Base-by-base conservation (phyloP, 2,113 vertebrate genomes). In the Upupa epops region DNA sequence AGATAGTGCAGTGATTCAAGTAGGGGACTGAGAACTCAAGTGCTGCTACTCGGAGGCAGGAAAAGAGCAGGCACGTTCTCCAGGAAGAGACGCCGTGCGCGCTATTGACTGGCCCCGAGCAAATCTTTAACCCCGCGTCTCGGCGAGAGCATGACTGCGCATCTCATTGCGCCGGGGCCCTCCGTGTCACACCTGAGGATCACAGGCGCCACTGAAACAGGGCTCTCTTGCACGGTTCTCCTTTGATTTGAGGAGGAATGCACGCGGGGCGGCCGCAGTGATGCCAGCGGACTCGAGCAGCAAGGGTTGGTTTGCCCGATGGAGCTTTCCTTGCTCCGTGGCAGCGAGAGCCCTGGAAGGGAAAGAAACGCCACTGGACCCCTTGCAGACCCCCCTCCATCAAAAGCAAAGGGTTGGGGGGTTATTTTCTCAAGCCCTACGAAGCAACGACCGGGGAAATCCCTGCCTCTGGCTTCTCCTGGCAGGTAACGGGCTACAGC, bases 81-180 rank as follows among this genome's bases (percentile, higher is more conserved):
- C 87, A 95, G 95, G 95, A 96, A 97, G 96, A 96, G 95, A 96
- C 96, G 97, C 90, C 89, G 95, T 94, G 86, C 92, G 80, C 83
- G 94, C 96, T 96, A 97, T 96, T 96, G 96, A 97, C 97, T 96
- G 94, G 88, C 96, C 96, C 94, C 94, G 90, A 97, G 96, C 96
- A 97, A 97, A 97, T 97, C 96, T 97, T 97, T 97, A 97, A 97
- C 97, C 95, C 95, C 7, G 94, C 84, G 89, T 92, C 96, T 93
- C 11, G 18, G 93, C 59, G 94, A 82, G 96, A 94, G 92, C 97
- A 97, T 97, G 97, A 97, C 97, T 93, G 94, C 40, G 96, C 97
- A 97, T 97, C 96, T 97, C 97, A 97, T 97, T 97, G 91, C 12
- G 10, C 37, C 14, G 46, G 89, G 95, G 92, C 95, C 86, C 70